phyloP scores from a whole-genome alignment of 2,113 vertebrate species.

The Malaclemys terrapin region DNA sequence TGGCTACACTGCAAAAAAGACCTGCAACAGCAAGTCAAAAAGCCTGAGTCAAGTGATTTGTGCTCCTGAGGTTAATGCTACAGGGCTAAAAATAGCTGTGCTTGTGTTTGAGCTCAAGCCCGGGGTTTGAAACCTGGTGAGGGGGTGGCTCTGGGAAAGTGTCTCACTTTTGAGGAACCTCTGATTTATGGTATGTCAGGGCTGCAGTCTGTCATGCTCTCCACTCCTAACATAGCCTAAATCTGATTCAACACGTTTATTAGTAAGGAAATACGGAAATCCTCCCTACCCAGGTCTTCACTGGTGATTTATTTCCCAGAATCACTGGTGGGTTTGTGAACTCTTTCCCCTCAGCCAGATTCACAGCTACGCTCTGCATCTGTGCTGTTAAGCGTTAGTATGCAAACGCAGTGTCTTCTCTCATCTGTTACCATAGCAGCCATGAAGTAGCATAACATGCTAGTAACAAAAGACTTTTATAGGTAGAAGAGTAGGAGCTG shows the following conservation, averaged over 20 bases:
- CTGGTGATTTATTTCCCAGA: conserved; percentile 20
- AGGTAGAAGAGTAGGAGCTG: conserved; percentile 36
- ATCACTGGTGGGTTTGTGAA: neutral
- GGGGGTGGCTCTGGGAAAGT: neutral
- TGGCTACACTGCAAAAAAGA: too few species aligned
- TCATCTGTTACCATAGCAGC: conserved; percentile 72
- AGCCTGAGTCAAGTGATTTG: neutral
- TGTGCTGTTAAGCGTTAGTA: conserved; percentile 31
- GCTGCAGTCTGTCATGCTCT: neutral
- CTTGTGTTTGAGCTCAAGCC: neutral
- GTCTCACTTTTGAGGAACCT: neutral
- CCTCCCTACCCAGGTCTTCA: neutral
- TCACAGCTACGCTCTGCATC: conserved; percentile 17
- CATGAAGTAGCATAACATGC: conserved; percentile 29
- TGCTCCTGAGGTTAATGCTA: neutral
- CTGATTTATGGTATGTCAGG: neutral
- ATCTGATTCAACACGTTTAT: neutral
- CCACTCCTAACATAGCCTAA: neutral
- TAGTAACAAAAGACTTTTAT: conserved; percentile 56
- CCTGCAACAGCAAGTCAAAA: neutral
- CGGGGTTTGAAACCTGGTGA: neutral
- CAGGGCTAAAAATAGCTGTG: neutral
- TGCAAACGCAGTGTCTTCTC: neutral
- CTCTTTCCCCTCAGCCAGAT: neutral
- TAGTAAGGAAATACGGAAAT: conserved; percentile 17